Base-by-base conservation (phyloP, 1,140 invertebrate species). In the Bombus consobrinus region DNA sequence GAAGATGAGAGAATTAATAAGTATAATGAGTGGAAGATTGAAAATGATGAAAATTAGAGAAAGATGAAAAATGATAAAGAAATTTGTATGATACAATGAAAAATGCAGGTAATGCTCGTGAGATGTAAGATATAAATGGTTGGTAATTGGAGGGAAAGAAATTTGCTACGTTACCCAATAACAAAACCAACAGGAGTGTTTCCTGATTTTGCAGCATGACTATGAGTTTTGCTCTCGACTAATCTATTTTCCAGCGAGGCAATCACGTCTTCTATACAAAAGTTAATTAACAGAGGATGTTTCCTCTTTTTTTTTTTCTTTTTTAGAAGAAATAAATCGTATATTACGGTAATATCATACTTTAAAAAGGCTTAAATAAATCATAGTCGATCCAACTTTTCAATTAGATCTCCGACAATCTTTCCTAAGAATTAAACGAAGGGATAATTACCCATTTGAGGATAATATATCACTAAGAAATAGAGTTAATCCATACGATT, bases 181-280 rank as follows among this genome's bases (percentile, higher is more conserved):
- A 64, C 34, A 41, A 78, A n/a, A 32, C 28, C n/a, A 41, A 41
- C 47, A 59, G 18, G 28, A 62, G 37, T 62, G 57, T 77, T 77
- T 77, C 57, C 57, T 41, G 34, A 28, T 32, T 64, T 13, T 41
- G 57, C 10, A 22, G 28, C 28, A 32, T 78, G 75, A 78, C 57
- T 78, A n/a, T 15, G 75, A 37, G 57, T 62, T 62, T 43, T 62
- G 8, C 12, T 32, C 47, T 34, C 37, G 53, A 76, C 34, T 62
- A 77, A 77, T 77, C 57, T 62, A n/a, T 77, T 62, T 77, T 22
- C 53, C 22, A 62, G 37, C 57, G 13, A n/a, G 5, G 75, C 37
- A 62, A 77, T 39, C 75, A 62, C 75, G 57, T 62, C 25, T 62
- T 77, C 37, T n/a, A 12, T n/a, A 37, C 13, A 34, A 77, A 77